Evolutionary conservation across 2,888 invertebrate genomes (phyloP), one percentile per base, ranked within the genome.

Genomic region (Cabera pusaria): DNA sequence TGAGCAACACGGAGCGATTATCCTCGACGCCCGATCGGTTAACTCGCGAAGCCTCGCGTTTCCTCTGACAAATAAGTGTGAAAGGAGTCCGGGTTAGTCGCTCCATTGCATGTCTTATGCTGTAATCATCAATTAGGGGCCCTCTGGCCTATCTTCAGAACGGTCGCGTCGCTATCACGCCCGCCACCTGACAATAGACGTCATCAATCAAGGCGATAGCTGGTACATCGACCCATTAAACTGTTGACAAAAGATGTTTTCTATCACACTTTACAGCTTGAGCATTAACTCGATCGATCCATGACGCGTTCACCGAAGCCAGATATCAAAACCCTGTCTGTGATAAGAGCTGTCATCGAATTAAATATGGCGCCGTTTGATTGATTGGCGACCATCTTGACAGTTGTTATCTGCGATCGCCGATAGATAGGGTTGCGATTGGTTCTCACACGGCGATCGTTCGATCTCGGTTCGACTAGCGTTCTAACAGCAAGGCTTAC

Each of bases 191-290:
- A 81, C 80, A 80, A 80, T 80, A 77, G 73, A 64, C 57, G 64
- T 73, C 83, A 88, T 87, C 86, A 85, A 88, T 87, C 87, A 87
- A 69, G 39, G 37, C 42, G 41, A 50, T 48, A 49, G 42, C 42
- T 26, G 57, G 51, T 62, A 72, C 72, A 72, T 59, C 69, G 64
- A 68, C 64, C 73, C 70, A 72, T 76, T 77, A 68, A 62, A 64
- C 65, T 65, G 66, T 51, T 60, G 64, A 80, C 77, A 80, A 80
- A 76, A 79, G 73, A 72, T 67, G 72, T 71, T 74, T 72, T 38
- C 38, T 42, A 35, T 42, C 35, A 42, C 41, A 36, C 22, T 42
- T 42, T 36, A 42, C 35, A 42, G 41, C 41, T 42, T 42, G 14
- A 31, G 35, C 41, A 35, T 41, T 35, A 35, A 26, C 31, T 34